Base-by-base conservation (phyloP, 2,113 vertebrate genomes). In the Ciconia boyciana region DNA sequence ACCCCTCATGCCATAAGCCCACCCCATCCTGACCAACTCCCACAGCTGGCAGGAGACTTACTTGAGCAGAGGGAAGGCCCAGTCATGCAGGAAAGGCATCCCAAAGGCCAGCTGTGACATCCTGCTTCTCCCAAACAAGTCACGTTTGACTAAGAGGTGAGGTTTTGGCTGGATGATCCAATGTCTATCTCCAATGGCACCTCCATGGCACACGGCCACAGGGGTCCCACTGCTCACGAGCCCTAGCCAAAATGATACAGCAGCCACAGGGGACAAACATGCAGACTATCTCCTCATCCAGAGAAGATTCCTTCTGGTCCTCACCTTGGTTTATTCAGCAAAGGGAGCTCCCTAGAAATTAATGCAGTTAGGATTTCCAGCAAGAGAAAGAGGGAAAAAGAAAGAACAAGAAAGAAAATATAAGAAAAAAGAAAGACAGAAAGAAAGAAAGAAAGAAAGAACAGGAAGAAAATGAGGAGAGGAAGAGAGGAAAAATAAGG, bases 401-500 rank as follows among this genome's bases (percentile, higher is more conserved):
- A 64, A 84, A 88, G 21, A 91, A 34, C 3, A 79, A 87, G 57
- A 76, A 93, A 91, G 28, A 91, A 91, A 91, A 18, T 0, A 22
- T 28, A 54, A 84, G 54, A 80, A 29, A 44, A n/a, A 91, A 52
- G 41, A 58, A 16, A 46, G 34, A 16, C 32, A 9, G 12, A 64
- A 57, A 43, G 48, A 64, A 84, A 88, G 34, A 80, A 88, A 81
- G 34, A 74, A 91, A 74, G 34, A 78, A 68, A 58, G 48, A 87
- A 82, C 21, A 65, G 61, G 77, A 80, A 69, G 82, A 72, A 94
- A 87, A 94, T 20, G 66, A 83, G 89, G 54, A 44, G 62, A 57
- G 90, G 72, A 95, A 94, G 70, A 72, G 89, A 81, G 51, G 34
- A n/a, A 96, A 94, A 90, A 95, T 44, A 91, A 93, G 84, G 85